phyloP scores from a whole-genome alignment of 2,113 vertebrate species.

The Meleagris gallopavo region DNA sequence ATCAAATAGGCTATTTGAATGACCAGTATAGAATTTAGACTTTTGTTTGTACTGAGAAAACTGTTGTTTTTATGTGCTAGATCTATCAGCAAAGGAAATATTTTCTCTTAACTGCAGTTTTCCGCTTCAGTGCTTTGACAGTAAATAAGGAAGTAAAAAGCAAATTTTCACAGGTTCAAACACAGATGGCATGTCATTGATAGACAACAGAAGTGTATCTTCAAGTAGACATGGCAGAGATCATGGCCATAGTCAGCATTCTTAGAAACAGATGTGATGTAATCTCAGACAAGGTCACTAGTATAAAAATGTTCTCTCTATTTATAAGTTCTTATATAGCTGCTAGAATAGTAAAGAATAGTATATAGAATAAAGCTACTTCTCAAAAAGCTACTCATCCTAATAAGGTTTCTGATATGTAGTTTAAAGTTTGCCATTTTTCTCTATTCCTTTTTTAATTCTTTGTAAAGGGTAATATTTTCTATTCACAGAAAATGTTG shows the following conservation, averaged over 20 bases:
- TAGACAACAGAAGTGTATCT: constrained; percentile 7
- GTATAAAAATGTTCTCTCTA: neutral
- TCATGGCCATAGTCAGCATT: neutral
- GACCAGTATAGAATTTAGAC: neutral
- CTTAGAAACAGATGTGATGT: constrained; percentile 21
- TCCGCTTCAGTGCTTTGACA: neutral
- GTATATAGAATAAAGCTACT: neutral
- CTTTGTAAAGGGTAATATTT: neutral
- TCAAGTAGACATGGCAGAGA: neutral
- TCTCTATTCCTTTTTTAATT: neutral
- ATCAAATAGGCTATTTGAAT: neutral
- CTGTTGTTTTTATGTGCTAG: neutral
- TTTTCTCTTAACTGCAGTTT: neutral
- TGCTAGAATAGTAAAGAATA: neutral
- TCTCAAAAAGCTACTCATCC: neutral
- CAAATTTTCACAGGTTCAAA: neutral
- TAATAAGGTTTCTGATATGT: neutral
- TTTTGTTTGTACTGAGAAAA: neutral
- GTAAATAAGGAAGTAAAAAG: neutral
- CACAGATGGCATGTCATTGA: neutral
- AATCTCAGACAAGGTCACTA: constrained; percentile 20
- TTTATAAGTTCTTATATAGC: neutral
- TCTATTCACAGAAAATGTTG: neutral
- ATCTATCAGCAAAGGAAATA: neutral
- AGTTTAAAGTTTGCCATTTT: neutral